Base-by-base conservation (phyloP, 1,140 invertebrate species). In the Ephestia elutella region DNA sequence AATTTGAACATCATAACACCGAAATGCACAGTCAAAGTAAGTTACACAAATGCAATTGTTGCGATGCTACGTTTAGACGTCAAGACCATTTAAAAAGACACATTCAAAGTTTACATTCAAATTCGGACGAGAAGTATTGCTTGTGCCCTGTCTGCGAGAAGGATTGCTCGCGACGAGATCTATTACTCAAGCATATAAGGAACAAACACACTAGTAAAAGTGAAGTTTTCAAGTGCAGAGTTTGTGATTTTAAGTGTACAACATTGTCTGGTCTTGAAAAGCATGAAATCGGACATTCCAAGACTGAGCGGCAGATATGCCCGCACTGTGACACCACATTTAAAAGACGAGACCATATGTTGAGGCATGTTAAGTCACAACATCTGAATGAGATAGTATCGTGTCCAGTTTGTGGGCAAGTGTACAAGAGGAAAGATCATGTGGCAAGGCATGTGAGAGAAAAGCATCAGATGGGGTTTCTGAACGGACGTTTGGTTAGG, bases 271-370 rank as follows among this genome's bases (percentile, higher is more conserved):
- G 71, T 1, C 62, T 82, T n/a, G 70, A 73, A 19, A 63, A 67
- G 35, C 79, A 82, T 21, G 73, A 79, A 25, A 38, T 49, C 1
- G 55, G 25, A 0, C 79, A 79, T 62, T 5, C 57, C 0, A 50
- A 57, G 8, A 38, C 51, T 0, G 70, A 75, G 0, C 59, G 68
- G 8, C 75, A 78, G 18, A 25, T 63, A 0, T 80, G 79, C 54
- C 59, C 66, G 0, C 70, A 79, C 25, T 82, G 80, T 54, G 50
- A 71, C 0, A 68, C 66, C 0, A 65, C 67, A 0, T 82, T 79
- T 51, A 82, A 82, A 48, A 58, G 80, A 0, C 51, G 73, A 19
- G 80, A 82, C 58, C 80, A 82, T 21, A 79, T 82, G 80, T 19
- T 80, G 2, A 63, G 80, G 13, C 80, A 82, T 57, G 61, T 79